A percentile compares a stretch with the other conserved stretches of the same genome.
phyloP scores from a whole-genome alignment of 2,113 vertebrate genomes.

The Colossoma macropomum region DNA sequence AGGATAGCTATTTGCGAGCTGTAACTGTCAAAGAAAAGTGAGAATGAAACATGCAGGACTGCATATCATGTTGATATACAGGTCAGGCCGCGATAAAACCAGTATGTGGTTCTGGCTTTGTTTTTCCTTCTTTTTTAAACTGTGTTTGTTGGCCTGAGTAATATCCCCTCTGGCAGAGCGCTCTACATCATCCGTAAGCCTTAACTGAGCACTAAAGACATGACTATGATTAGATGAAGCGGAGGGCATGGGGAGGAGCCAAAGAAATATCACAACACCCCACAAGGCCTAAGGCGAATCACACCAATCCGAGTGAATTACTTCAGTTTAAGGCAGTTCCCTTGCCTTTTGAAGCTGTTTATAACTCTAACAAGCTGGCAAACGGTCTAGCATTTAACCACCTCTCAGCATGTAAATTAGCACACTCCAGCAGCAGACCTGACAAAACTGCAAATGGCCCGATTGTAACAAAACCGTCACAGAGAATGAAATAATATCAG shows the following conservation, averaged over 20 bases:
- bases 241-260: slow-evolving; percentile 13
- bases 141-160: slow-evolving; percentile 18
- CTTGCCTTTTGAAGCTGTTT: slow-evolving; percentile 44
- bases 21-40: slow-evolving; percentile 23
- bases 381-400: slow-evolving; percentile 39
- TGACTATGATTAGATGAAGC: slow-evolving; percentile 23
- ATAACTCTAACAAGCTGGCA: slow-evolving; percentile 47
- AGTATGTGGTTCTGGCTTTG: neutral
- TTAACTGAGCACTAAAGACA: slow-evolving; percentile 26
- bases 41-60: slow-evolving; percentile 29
- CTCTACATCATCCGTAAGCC: slow-evolving; percentile 19
- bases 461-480: slow-evolving; percentile 23
- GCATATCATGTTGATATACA: slow-evolving; percentile 10
- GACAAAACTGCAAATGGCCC: slow-evolving; percentile 44
- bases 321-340: slow-evolving; percentile 42
- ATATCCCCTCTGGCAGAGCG: neutral
- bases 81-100: slow-evolving; percentile 23
- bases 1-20: slow-evolving; percentile 41
- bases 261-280: slow-evolving; percentile 23
- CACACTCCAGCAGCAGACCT: slow-evolving; percentile 31
- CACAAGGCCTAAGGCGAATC: slow-evolving; percentile 37
- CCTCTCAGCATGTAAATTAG: slow-evolving; percentile 50
- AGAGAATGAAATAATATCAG: slow-evolving; percentile 17
- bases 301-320: slow-evolving; percentile 32
- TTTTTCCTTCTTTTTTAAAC: neutral